phyloP scores from a whole-genome alignment of 2,888 invertebrate species.

The Entomobrya proxima region DNA sequence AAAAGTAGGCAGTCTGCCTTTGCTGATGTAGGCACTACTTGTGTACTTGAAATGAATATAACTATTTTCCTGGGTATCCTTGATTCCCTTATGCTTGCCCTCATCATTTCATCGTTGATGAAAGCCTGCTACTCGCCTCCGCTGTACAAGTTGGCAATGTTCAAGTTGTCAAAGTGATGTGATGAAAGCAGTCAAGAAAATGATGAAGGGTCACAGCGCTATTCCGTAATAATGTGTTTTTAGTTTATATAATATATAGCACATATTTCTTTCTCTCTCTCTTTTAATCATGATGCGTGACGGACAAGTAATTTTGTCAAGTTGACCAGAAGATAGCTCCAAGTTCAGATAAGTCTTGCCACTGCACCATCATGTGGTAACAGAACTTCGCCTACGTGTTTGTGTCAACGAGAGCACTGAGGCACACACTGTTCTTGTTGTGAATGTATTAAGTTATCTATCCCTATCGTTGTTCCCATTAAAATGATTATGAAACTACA shows the following conservation, averaged over 20 bases:
- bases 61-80: not conserved
- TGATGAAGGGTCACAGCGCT: constrained; percentile 47
- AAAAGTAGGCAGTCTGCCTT: not conserved
- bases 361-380: not conserved
- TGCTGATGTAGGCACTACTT: constrained; percentile 5
- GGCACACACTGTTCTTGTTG: not conserved
- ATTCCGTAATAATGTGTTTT: too few relatives aligned
- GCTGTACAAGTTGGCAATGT: not conserved
- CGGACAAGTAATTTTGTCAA: constrained; percentile 37
- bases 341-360: not conserved
- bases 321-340: not conserved
- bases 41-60: not conserved
- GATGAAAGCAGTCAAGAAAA: constrained; percentile 23
- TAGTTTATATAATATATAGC: not conserved
- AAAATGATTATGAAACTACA: not conserved
- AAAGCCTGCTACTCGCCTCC: not conserved
- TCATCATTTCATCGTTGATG: not conserved
- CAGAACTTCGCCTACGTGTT: not conserved
- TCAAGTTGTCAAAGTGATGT: constrained; percentile 21
- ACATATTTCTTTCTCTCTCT: not conserved
- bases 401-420: not conserved
- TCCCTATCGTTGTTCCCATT: not conserved
- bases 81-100: not conserved
- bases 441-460: not conserved
- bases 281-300: constrained; percentile 37